A percentile compares a stretch with the other conserved stretches of the same genome.
Conservation (phyloP, 2,888 invertebrate genomes). For the Meandrusa payeni region DNA sequence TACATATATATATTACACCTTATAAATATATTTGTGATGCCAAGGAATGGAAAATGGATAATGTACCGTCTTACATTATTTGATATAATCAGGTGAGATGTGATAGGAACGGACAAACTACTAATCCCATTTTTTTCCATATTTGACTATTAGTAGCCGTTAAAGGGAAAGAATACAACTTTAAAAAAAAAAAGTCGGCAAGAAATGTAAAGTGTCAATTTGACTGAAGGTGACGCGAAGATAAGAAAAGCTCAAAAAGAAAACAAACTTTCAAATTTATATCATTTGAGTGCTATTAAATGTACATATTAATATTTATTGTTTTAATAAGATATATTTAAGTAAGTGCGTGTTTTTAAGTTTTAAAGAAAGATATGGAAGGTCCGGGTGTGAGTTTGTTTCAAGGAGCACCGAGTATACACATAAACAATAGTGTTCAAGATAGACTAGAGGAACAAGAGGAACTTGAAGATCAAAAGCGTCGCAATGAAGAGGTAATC, state of each 20-base stretch:
- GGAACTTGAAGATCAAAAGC: constrained; percentile 84
- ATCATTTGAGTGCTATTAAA: no score
- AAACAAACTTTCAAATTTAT: constrained; percentile 14
- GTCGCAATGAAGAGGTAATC: constrained; percentile 84
- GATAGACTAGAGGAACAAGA: constrained; percentile 84
- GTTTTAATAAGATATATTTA: no score
- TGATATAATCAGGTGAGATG: no score
- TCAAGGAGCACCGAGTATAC: constrained; percentile 84
- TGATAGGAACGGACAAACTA: no score
- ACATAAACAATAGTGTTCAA: constrained; percentile 83
- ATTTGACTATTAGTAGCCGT: no score
- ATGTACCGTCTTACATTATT: no score
- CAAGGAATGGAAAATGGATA: no score
- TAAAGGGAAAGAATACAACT: neutral
- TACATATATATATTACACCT: no score
- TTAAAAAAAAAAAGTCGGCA: no score
- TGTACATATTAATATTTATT: neutral
- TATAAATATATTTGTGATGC: no score
- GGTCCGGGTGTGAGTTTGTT: constrained; percentile 86
- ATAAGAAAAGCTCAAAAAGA: constrained; percentile 17
- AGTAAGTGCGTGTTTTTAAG: neutral
- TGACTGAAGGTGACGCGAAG: constrained; percentile 4
- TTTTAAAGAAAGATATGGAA: constrained; percentile 65
- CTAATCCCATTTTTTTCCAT: no score
- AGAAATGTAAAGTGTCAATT: constrained; percentile 9